A percentile compares a stretch with the other conserved stretches of the same genome.
These are phyloP conservation scores for Microctenopoma steveboyesi DNA, from an alignment of 2,797 vertebrate genomes.

Conservation along the genomic window DNA sequence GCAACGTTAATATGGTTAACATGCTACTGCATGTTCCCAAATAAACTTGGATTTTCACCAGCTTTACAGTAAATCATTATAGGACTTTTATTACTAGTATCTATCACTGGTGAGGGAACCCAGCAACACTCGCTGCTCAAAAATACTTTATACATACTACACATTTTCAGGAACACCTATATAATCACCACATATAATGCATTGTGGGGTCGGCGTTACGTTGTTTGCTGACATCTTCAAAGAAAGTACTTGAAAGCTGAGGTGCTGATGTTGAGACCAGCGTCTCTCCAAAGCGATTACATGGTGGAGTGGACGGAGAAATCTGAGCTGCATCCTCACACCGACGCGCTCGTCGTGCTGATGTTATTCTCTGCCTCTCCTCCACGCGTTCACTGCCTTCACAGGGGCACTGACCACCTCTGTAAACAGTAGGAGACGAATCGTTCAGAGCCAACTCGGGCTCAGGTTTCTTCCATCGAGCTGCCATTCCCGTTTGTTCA, in stretches of 20 bases:
- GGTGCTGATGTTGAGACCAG: slow-evolving; percentile 13
- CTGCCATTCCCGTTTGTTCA: slow-evolving; percentile 47
- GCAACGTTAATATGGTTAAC: not conserved
- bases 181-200: slow-evolving; percentile 10
- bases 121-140: not conserved
- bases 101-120: not conserved
- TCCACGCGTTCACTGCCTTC: slow-evolving; percentile 61
- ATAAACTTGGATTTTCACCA: not conserved
- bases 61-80: too few relatives aligned
- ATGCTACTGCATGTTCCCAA: not conserved
- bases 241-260: slow-evolving; percentile 3
- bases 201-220: slow-evolving; percentile 6
- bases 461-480: slow-evolving; percentile 52
- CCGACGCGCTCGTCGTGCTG: slow-evolving; percentile 57
- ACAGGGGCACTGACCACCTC: slow-evolving; percentile 33
- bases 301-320: slow-evolving; percentile 40
- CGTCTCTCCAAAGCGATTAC: slow-evolving; percentile 42
- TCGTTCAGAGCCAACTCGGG: slow-evolving; percentile 44
- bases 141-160: not conserved
- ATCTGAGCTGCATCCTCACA: slow-evolving; percentile 44
- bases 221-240: slow-evolving; percentile 20
- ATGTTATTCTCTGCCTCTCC: slow-evolving; percentile 55
- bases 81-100: too few relatives aligned
- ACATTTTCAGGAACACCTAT: slow-evolving; percentile 5
- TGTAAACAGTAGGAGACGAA: slow-evolving; percentile 50